Evolutionary conservation across 2,888 invertebrate genomes (phyloP).

Genomic region (Xestia c-nigrum): DNA sequence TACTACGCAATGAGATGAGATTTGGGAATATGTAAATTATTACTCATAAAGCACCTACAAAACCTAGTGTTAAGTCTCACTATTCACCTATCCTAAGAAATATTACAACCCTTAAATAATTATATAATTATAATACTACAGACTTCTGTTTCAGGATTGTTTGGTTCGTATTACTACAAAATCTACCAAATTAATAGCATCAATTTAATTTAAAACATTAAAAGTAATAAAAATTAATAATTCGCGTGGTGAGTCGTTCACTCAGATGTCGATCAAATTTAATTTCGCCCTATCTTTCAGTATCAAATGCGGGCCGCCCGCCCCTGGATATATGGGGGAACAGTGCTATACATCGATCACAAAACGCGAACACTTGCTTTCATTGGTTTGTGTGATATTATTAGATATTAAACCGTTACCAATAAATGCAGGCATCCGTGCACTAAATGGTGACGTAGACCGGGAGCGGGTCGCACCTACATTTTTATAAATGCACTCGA

Average conservation of each 20-base stretch:
- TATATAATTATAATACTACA: constrained; percentile 81
- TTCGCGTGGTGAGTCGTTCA: constrained; percentile 61
- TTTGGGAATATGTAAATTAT: constrained; percentile 74
- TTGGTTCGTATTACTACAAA: constrained; percentile 67
- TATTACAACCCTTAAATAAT: constrained; percentile 81
- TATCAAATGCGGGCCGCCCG: constrained; percentile 54
- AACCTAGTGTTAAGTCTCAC: constrained; percentile 83
- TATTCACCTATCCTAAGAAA: constrained; percentile 79
- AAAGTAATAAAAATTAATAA: constrained; percentile 56
- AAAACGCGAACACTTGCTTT: constrained; percentile 8
- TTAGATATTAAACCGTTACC: neutral
- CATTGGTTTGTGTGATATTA: neutral
- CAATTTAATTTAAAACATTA: constrained; percentile 58
- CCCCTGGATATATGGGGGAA: neutral
- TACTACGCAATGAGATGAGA: constrained; percentile 74
- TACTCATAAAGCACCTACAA: constrained; percentile 78
- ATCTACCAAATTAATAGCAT: constrained; percentile 61
- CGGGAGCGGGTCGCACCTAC: constrained; percentile 63
- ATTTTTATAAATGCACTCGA: constrained; percentile 83
- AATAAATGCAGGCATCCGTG: constrained; percentile 5
- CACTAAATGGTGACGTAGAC: neutral
- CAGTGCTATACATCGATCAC: neutral
- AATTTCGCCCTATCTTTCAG: constrained; percentile 4
- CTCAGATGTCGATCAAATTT: constrained; percentile 49
- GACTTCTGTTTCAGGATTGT: constrained; percentile 76